Evolutionary conservation across 1,140 invertebrate genomes (phyloP).

Genomic region (Vanessa tameamea): DNA sequence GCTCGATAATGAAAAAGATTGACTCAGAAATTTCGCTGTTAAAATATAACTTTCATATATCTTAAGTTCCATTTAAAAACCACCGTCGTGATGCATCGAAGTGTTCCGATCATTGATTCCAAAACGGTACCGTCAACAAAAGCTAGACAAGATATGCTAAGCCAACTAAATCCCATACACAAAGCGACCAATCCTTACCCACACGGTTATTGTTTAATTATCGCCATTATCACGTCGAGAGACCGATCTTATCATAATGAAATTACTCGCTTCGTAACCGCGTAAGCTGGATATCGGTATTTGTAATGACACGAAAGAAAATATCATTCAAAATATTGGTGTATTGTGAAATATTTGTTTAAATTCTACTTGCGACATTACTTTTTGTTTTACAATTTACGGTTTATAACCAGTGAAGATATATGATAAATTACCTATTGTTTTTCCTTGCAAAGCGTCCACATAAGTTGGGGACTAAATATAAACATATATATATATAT

Average conservation of each 20-base stretch:
- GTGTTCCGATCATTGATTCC: neutral
- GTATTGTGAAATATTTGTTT: neutral
- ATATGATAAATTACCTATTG: no score
- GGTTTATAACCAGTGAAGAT: no score
- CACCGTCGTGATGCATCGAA: no score
- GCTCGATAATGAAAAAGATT: no score
- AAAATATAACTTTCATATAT: no score
- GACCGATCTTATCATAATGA: constrained; percentile 61
- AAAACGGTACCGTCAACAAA: neutral
- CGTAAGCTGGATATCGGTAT: constrained; percentile 21
- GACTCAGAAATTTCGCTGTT: no score
- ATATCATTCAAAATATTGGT: neutral
- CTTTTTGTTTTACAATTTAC: no score
- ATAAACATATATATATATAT: no score
- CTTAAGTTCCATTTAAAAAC: no score
- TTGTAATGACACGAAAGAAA: constrained; percentile 24
- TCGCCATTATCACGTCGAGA: constrained; percentile 52
- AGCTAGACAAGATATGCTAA: constrained; percentile 13
- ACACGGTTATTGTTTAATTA: constrained; percentile 60
- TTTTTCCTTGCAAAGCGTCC: no score
- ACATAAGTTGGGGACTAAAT: no score
- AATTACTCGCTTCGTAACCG: constrained; percentile 48
- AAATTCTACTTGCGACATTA: no score
- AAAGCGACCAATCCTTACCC: constrained; percentile 48
- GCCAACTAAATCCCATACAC: constrained; percentile 13